Evolutionary conservation across 2,797 vertebrate species (phyloP).

Genomic region (Coccyzus lansbergi): DNA sequence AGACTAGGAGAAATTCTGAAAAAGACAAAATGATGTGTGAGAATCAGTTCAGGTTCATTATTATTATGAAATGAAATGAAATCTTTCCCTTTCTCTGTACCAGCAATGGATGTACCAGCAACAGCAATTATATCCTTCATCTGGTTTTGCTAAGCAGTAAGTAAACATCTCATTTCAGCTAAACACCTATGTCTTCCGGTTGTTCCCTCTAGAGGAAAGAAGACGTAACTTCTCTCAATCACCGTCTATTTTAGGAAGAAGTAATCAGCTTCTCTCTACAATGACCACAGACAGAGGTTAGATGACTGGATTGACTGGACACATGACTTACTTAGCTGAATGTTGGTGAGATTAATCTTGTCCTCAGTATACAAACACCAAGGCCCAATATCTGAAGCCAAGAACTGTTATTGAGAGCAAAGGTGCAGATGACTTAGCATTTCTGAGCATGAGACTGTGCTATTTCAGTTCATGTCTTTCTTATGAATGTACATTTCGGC

Average conservation of each 20-base stretch:
- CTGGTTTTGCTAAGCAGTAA: background rate
- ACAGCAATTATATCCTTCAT: background rate
- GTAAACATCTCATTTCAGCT: background rate
- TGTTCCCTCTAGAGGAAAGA: background rate
- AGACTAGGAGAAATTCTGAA: background rate
- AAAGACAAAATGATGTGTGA: background rate
- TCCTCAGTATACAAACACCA: background rate
- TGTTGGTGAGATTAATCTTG: background rate
- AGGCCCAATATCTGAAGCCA: background rate
- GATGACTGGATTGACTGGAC: background rate
- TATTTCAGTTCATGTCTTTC: background rate
- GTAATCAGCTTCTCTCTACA: background rate
- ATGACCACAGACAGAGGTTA: background rate
- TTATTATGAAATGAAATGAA: background rate
- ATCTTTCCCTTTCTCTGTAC: background rate
- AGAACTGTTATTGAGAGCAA: background rate
- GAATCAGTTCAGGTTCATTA: background rate
- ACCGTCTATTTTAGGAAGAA: background rate
- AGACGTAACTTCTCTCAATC: background rate
- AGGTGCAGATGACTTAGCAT: background rate
- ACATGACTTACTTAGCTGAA: background rate
- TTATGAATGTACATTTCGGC: background rate
- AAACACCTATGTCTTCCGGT: background rate
- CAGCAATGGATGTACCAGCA: background rate
- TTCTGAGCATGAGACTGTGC: background rate